phyloP scores from a whole-genome alignment of 2,113 vertebrate species.

The Chamaea fasciata region DNA sequence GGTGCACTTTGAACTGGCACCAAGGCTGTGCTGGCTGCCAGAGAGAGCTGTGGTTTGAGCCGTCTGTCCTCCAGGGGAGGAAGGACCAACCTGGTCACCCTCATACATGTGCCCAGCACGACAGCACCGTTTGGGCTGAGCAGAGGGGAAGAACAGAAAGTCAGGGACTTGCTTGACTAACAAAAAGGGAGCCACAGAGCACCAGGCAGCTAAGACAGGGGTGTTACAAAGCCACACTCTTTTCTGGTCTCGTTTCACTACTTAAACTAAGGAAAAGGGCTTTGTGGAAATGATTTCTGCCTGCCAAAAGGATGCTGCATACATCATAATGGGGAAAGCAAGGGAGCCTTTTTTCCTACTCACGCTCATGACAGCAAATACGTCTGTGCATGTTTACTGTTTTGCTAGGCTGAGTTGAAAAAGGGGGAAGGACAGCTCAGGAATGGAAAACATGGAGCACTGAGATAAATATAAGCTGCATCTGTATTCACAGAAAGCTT shows the following conservation, averaged over 20 bases:
- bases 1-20: not conserved
- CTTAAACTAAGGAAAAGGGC: not conserved
- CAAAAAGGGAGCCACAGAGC: not conserved
- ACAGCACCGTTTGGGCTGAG: not conserved
- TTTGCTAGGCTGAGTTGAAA: not conserved
- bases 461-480: not conserved
- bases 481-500: not conserved
- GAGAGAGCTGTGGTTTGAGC: not conserved
- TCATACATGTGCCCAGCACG: rapidly evolving
- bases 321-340: not conserved
- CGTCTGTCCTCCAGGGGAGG: not conserved
- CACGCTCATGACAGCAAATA: not conserved
- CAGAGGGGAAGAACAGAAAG: not conserved
- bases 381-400: rapidly evolving
- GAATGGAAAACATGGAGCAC: not conserved
- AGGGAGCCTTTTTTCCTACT: not conserved
- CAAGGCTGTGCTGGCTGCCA: not conserved
- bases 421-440: not conserved
- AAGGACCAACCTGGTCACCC: not conserved
- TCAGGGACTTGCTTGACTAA: not conserved
- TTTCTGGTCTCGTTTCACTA: not conserved
- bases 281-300: not conserved
- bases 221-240: not conserved
- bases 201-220: not conserved
- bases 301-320: not conserved